Conservation (phyloP, 2,113 vertebrate genomes). For the Perca fluviatilis region DNA sequence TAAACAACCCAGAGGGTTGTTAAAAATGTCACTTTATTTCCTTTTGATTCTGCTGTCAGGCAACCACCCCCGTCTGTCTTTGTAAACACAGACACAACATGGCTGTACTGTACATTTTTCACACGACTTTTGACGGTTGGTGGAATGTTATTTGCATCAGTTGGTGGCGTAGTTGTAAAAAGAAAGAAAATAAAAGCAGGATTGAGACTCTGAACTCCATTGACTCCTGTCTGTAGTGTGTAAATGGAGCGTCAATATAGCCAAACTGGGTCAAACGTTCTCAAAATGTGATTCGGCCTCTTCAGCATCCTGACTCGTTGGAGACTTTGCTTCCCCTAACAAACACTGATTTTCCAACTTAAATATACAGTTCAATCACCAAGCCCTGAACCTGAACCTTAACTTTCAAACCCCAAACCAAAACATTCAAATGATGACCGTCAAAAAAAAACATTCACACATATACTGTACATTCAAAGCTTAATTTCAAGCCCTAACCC, state of each 20-base stretch:
- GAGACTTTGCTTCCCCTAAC: background rate
- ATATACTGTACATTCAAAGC: conserved; percentile 61
- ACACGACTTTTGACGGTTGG: conserved; percentile 37
- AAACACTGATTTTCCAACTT: background rate
- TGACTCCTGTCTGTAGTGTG: background rate
- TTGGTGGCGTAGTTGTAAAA: background rate
- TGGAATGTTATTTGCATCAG: background rate
- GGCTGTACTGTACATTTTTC: conserved; percentile 30
- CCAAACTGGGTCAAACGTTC: conserved; percentile 20
- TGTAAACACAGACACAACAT: conserved; percentile 49
- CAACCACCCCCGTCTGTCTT: background rate
- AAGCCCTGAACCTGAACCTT: conserved; percentile 7
- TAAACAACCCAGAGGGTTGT: background rate
- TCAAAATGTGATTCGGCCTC: conserved; percentile 56
- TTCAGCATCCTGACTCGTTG: background rate
- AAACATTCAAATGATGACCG: conserved; percentile 24
- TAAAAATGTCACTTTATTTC: background rate
- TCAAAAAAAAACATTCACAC: conserved; percentile 56
- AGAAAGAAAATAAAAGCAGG: background rate
- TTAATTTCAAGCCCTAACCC: conserved; percentile 13
- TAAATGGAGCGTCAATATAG: background rate
- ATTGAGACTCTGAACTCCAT: conserved; percentile 4
- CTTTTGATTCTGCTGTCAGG: conserved; percentile 3
- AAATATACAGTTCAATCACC: conserved; percentile 22
- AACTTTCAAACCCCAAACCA: background rate